These are phyloP conservation scores for Nicator chloris DNA, from an alignment of 2,113 vertebrate species.

Conservation along the genomic window DNA sequence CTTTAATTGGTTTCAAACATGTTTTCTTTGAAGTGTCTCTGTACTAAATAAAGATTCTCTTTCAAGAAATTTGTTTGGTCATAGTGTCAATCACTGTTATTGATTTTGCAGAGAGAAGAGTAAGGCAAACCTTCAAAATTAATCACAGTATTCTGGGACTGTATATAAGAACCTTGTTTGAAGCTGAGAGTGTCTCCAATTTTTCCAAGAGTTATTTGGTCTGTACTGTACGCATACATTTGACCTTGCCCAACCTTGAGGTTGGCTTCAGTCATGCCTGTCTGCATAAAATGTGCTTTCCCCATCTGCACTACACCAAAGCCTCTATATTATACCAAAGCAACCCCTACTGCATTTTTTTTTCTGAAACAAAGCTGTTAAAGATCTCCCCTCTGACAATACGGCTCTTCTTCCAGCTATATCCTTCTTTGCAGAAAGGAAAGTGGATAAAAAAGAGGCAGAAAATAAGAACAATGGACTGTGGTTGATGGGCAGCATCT, in stretches of 20 bases:
- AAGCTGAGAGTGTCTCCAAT: background rate
- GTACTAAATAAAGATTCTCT: background rate
- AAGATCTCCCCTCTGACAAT: background rate
- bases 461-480: background rate
- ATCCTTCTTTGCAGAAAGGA: background rate
- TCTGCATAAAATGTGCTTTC: background rate
- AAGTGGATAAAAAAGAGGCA: background rate
- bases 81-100: background rate
- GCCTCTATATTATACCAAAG: background rate
- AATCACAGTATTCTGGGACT: background rate
- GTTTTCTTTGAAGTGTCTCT: constrained; percentile 8
- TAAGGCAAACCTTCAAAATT: background rate
- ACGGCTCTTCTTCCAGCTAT: background rate
- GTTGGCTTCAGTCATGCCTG: background rate
- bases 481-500: background rate
- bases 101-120: background rate
- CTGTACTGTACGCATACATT: background rate
- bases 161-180: background rate
- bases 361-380: background rate
- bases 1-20: constrained; percentile 27
- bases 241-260: background rate
- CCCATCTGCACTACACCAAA: background rate
- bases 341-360: background rate
- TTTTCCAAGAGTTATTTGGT: background rate
- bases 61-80: constrained; percentile 2